These are phyloP conservation scores for Antrozous pallidus DNA, from an alignment of 2,797 vertebrate genomes.

Conservation along the genomic window DNA sequence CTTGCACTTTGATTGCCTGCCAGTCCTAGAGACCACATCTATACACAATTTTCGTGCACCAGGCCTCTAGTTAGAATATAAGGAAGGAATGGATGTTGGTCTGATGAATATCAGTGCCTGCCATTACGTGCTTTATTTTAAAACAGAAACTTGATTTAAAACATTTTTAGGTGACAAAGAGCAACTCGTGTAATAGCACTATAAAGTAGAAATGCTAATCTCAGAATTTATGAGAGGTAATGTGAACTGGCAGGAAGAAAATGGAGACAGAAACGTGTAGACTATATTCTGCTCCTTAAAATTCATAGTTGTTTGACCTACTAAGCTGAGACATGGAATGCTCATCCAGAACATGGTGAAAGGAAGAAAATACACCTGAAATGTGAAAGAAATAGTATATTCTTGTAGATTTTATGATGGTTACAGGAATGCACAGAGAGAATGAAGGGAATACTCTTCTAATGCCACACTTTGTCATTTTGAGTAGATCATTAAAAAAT, in stretches of 20 bases:
- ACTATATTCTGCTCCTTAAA: neutral
- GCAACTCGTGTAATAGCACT: neutral
- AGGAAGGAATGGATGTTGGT: neutral
- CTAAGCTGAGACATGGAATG: neutral
- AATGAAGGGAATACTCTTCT: neutral
- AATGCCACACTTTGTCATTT: neutral
- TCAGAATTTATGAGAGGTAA: neutral
- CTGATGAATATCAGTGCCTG: neutral
- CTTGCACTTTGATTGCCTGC: fast-evolving
- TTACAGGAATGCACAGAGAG: neutral
- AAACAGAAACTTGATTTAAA: neutral
- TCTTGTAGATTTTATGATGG: neutral
- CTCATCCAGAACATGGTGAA: neutral
- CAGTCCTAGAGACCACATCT: too few species aligned
- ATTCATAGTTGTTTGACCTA: neutral
- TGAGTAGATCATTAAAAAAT: neutral
- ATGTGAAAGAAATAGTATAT: neutral
- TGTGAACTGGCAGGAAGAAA: neutral
- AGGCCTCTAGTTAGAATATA: neutral
- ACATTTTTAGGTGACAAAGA: neutral
- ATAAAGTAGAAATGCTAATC: neutral
- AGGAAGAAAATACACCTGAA: neutral
- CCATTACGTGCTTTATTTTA: neutral
- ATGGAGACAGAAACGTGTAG: neutral
- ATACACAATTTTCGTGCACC: too few species aligned